Evolutionary conservation across 2,113 vertebrate species (phyloP).

Genomic region (Hyperoodon ampullatus): DNA sequence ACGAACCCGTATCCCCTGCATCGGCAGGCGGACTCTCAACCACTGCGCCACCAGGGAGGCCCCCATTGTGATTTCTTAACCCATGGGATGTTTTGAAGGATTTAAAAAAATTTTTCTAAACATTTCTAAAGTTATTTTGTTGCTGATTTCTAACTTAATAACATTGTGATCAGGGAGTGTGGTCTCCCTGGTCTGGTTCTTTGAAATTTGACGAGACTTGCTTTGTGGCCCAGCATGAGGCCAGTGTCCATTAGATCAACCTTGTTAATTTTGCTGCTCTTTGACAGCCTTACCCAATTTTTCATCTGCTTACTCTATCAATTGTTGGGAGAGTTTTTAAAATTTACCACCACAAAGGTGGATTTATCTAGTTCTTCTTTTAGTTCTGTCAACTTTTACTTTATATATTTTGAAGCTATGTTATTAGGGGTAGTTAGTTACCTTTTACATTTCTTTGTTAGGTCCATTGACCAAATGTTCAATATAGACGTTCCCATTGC

Average conservation of each 20-base stretch:
- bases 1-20: too few species aligned
- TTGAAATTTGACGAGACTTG: conserved; percentile 43
- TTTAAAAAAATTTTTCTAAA: background rate
- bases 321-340: conserved; percentile 29
- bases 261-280: conserved; percentile 19
- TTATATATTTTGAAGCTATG: conserved; percentile 40
- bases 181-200: background rate
- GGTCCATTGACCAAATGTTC: conserved; percentile 27
- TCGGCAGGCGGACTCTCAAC: too few species aligned
- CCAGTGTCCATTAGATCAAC: background rate
- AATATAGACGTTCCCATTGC: background rate
- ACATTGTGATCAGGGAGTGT: background rate
- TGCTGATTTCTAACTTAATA: conserved; percentile 39
- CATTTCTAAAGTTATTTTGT: background rate
- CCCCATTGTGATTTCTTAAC: conserved; percentile 27
- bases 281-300: background rate
- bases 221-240: background rate
- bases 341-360: background rate
- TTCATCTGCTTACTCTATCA: background rate
- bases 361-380: conserved; percentile 32
- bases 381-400: conserved; percentile 1
- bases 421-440: conserved; percentile 31
- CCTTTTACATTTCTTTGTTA: conserved; percentile 57
- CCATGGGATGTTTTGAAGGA: background rate
- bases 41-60: too few species aligned